Evolutionary conservation across 2,113 vertebrate species (phyloP).

Genomic region (Takifugu bimaculatus): DNA sequence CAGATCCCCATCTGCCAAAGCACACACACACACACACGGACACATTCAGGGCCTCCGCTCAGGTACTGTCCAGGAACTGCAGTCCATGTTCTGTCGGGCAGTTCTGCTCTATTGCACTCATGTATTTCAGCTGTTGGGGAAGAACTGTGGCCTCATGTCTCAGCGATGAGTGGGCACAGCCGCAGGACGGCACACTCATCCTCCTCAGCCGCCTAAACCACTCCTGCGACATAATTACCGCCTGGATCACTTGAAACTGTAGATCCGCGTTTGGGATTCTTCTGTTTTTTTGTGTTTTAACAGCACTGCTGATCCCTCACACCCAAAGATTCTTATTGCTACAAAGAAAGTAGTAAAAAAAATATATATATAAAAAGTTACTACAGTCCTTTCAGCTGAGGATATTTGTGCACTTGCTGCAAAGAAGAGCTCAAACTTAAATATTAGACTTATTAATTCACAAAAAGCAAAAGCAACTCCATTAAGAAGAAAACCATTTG

Average conservation of each 20-base stretch:
- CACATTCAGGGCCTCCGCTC: slow-evolving; percentile 42
- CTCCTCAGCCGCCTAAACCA: slow-evolving; percentile 60
- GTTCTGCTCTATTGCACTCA: slow-evolving; percentile 44
- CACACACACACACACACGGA: slow-evolving; percentile 32
- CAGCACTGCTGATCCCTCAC: slow-evolving; percentile 7
- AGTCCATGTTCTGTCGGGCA: slow-evolving; percentile 57
- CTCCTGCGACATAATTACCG: slow-evolving; percentile 53
- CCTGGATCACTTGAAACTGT: slow-evolving; percentile 50
- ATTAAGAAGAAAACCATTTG: too few species aligned
- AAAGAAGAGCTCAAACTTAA: too few species aligned
- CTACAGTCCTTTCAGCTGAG: too few species aligned
- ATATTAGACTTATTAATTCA: too few species aligned
- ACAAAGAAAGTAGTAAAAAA: too few species aligned
- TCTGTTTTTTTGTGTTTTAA: slow-evolving; percentile 48
- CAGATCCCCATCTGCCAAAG: slow-evolving; percentile 88
- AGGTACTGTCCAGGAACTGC: slow-evolving; percentile 59
- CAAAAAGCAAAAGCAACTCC: too few species aligned
- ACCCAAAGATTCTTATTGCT: too few species aligned
- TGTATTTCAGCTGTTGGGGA: slow-evolving; percentile 55
- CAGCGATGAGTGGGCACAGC: slow-evolving; percentile 62
- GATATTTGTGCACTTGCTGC: too few species aligned
- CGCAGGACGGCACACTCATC: slow-evolving; percentile 63
- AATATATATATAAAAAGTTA: too few species aligned
- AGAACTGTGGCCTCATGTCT: slow-evolving; percentile 48
- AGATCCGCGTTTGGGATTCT: slow-evolving; percentile 57